Evolutionary conservation across 2,888 invertebrate genomes (phyloP).

Genomic region (Chironomus tentans): DNA sequence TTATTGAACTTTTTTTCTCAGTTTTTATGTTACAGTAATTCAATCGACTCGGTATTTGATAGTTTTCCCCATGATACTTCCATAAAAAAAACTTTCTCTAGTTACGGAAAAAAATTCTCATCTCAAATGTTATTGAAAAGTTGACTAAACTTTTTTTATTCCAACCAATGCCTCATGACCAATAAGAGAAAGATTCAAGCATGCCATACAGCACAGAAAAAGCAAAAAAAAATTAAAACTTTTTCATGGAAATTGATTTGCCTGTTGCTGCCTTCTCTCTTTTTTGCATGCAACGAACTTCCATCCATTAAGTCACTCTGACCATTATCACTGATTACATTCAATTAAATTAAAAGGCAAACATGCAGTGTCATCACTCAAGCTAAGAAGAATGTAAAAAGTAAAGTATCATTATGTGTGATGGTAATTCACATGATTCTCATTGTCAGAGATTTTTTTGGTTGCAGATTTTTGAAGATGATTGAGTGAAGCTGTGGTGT

Average conservation of each 20-base stretch:
- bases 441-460: too few relatives aligned
- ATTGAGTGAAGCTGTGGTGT: too few relatives aligned
- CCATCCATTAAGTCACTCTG: not conserved
- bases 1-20: not conserved
- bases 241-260: constrained; percentile 8
- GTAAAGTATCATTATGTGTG: too few relatives aligned
- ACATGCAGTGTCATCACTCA: constrained; percentile 19
- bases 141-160: not conserved
- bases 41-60: not conserved
- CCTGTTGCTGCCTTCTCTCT: not conserved
- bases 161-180: not conserved
- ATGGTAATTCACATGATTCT: not conserved
- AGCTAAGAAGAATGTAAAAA: not conserved
- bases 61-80: not conserved
- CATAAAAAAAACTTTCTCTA: not conserved
- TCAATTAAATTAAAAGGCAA: constrained; percentile 25
- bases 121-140: not conserved
- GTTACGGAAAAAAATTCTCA: not conserved
- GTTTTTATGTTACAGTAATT: not conserved
- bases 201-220: too few relatives aligned
- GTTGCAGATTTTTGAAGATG: too few relatives aligned
- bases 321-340: constrained; percentile 18
- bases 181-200: not conserved
- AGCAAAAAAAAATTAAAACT: not conserved
- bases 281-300: too few relatives aligned